Percentiles rank a stretch among this genome's conserved stretches.
Conservation (phyloP, 2,797 vertebrate species). For the Psittacula echo region DNA sequence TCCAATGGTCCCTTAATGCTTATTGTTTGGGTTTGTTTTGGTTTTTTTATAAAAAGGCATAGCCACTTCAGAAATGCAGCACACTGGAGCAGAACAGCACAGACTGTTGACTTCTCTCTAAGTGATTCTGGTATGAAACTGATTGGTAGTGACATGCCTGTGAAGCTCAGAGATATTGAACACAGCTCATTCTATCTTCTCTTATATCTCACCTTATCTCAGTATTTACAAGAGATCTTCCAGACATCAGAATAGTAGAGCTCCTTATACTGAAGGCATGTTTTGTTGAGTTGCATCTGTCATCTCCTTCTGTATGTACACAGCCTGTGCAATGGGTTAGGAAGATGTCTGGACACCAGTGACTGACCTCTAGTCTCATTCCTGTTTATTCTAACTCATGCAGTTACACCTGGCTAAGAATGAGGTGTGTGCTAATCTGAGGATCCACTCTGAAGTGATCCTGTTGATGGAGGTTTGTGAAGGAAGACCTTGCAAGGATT, state of each 20-base stretch:
- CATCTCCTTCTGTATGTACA: neutral
- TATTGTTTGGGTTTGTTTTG: neutral
- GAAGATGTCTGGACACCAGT: neutral
- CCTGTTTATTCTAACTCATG: neutral
- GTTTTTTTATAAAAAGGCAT: neutral
- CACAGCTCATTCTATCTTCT: neutral
- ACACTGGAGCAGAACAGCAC: neutral
- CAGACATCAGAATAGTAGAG: neutral
- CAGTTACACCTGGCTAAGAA: neutral
- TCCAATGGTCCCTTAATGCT: neutral
- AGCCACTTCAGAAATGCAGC: neutral
- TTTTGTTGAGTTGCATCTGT: neutral
- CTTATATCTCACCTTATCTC: neutral
- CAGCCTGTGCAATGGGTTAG: neutral
- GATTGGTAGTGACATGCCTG: neutral
- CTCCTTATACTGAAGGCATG: neutral
- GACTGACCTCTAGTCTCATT: neutral
- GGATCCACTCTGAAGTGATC: neutral
- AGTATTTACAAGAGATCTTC: neutral
- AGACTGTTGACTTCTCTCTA: neutral
- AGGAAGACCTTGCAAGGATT: neutral
- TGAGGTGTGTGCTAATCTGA: neutral
- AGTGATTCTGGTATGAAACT: neutral
- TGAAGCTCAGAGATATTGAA: constrained; percentile 9
- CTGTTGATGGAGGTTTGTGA: neutral